Evolutionary conservation across 30 jellyfish, hydroid and myxozoan genomes (phyloP).

Genomic region (Morbakka virulenta): DNA sequence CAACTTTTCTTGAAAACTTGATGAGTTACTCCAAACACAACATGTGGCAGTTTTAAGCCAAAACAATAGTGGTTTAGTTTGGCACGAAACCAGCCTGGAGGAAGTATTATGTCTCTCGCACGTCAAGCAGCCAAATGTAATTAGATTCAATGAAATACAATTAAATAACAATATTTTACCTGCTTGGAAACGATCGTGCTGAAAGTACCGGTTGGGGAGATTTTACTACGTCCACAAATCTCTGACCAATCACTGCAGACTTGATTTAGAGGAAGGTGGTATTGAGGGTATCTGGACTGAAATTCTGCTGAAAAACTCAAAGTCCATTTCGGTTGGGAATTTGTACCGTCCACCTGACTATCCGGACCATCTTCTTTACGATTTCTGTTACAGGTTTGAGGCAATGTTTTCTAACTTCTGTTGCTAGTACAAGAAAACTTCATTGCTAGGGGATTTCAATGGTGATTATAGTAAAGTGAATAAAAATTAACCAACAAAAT

Average conservation of each 20-base stretch:
- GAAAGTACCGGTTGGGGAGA: constrained; percentile 43
- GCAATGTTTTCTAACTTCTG: constrained; percentile 2
- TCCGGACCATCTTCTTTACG: background rate
- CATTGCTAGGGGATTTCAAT: background rate
- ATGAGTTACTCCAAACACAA: constrained; percentile 16
- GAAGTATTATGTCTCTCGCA: constrained; percentile 33
- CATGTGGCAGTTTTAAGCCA: constrained; percentile 26
- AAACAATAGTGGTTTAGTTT: constrained; percentile 24
- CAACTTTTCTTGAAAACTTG: constrained; percentile 10
- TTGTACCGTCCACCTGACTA: constrained; percentile 9
- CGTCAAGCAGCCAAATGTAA: constrained; percentile 1
- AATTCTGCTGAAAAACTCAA: constrained; percentile 25
- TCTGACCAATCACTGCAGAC: constrained; percentile 37
- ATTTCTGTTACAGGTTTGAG: background rate
- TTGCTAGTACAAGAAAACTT: constrained; percentile 6
- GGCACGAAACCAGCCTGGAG: constrained; percentile 14
- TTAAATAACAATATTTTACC: constrained; percentile 6
- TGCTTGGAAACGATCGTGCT: constrained; percentile 34
- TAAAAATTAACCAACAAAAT: background rate
- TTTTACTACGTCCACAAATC: constrained; percentile 18
- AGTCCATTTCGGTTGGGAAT: constrained; percentile 42
- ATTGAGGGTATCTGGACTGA: constrained; percentile 38
- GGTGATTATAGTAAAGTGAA: background rate
- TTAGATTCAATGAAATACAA: constrained; percentile 26
- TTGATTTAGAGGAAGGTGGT: constrained; percentile 30